These are phyloP conservation scores for Sebastes vulpes DNA, from an alignment of 2,797 vertebrate genomes.

Conservation along the genomic window DNA sequence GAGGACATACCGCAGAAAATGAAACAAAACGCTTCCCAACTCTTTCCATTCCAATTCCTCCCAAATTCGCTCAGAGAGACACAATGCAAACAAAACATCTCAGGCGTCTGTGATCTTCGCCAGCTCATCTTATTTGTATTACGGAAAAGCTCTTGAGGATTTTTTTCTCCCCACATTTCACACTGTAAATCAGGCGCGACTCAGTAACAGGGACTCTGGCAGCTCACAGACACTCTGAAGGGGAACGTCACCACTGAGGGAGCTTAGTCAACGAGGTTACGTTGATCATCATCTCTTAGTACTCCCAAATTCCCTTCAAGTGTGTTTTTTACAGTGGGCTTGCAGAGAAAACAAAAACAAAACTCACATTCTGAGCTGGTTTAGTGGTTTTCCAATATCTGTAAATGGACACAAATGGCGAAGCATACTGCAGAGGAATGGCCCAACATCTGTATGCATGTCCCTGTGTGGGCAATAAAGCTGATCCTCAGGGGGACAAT, in stretches of 20 bases:
- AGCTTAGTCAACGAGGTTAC: conserved; percentile 41
- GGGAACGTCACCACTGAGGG: conserved; percentile 19
- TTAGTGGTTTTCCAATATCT: neutral
- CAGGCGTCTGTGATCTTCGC: conserved; percentile 63
- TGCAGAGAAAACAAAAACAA: conserved; percentile 20
- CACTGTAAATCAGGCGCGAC: conserved; percentile 58
- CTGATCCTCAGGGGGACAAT: neutral
- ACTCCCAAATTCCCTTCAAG: conserved; percentile 31
- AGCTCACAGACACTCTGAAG: conserved; percentile 49
- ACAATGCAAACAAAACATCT: conserved; percentile 64
- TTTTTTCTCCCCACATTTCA: conserved; percentile 38
- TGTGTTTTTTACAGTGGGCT: conserved; percentile 14
- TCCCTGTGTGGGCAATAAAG: neutral
- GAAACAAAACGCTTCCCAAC: conserved; percentile 27
- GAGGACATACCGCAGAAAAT: conserved; percentile 53
- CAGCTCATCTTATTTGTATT: conserved; percentile 64
- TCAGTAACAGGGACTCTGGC: conserved; percentile 47
- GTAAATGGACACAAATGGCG: neutral
- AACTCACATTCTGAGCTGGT: neutral
- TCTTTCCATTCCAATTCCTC: conserved; percentile 17
- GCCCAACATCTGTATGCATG: conserved; percentile 2
- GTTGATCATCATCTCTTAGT: conserved; percentile 24
- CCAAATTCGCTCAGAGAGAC: conserved; percentile 25
- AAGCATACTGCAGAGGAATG: neutral
- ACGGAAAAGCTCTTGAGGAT: conserved; percentile 46